Evolutionary conservation across 2,888 invertebrate genomes (phyloP), one percentile per base, ranked within the genome.

Genomic region (Cheilosia variabilis): DNA sequence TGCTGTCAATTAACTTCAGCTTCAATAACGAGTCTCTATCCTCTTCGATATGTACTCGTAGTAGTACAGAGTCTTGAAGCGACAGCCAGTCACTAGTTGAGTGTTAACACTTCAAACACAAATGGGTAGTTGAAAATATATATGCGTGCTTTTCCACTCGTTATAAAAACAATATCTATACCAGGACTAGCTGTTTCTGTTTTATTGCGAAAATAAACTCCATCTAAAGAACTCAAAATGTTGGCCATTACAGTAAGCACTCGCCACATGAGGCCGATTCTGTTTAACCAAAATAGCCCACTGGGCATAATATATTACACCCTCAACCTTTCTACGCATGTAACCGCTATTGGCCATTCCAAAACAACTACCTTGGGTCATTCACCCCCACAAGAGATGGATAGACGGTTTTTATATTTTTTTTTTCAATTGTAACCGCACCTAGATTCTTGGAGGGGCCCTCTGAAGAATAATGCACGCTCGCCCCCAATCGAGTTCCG

Each of bases 261-360:
- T 76, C 69, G 69, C 65, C 71, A 60, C 71, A 10, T 58, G 41
- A 63, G 37, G 58, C 63, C 52, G 41, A 77, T 76, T 65, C 71
- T 41, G 65, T 66, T 77, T 77, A 77, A 47, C 58, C 55, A 52
- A 82, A 82, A 66, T 72, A 53, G 60, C 60, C 77, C 53, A 60
- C 31, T 82, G 77, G 77, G 82, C 55, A 72, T 57, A 82, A 82
- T 77, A 72, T 72, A 77, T 77, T 60, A 62, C 66, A 50, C 41
- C 41, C 50, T 47, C n/a, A 62, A 62, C 50, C 80, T 62, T 53
- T 31, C 2, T 34, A 37, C 37, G n/a, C 57, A 15, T 22, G 50
- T 37, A 43, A 65, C 22, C 45, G 15, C 66, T 77, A 72, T 82
- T 60, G 58, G 53, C 60, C 53, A 72, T 71, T 77, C 45, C 55